A percentile compares a stretch with the other conserved stretches of the same genome.
Conservation (phyloP, 1,140 invertebrate genomes). For the Magallana gigas region DNA sequence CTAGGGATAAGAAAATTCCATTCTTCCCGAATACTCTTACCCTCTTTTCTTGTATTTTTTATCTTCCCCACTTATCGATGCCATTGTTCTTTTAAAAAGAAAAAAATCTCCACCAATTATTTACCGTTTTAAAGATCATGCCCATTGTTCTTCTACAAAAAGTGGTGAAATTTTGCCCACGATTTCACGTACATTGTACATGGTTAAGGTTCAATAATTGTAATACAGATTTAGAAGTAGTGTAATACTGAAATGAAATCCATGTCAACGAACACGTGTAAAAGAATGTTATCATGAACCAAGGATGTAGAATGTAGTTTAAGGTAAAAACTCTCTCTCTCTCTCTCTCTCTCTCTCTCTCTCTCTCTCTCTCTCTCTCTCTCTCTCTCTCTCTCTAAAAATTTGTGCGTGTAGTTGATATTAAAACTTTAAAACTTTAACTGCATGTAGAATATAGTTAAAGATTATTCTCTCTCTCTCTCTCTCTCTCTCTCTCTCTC, state of each 20-base stretch:
- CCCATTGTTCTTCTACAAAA: not conserved
- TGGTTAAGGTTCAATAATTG: not conserved
- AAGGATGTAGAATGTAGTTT: not conserved
- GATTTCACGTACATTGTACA: not conserved
- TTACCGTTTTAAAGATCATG: not conserved
- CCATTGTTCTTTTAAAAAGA: not conserved
- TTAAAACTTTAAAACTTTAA: no score
- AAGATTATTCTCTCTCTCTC: no score
- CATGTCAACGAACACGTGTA: no score
- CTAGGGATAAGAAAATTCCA: constrained; percentile 4
- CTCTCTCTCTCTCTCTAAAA: no score
- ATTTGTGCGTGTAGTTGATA: no score
- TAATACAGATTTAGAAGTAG: not conserved
- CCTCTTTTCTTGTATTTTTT: constrained; percentile 12
- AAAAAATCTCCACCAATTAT: constrained; percentile 1
- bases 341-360: not conserved
- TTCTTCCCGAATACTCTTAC: constrained; percentile 7
- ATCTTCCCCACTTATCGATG: constrained; percentile 26
- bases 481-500: no score
- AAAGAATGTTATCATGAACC: not conserved
- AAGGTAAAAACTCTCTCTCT: constrained; percentile 7
- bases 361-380: not conserved
- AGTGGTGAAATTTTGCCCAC: not conserved
- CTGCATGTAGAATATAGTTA: no score
- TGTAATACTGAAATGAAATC: not conserved